A percentile compares a stretch with the other conserved stretches of the same genome.
phyloP scores from a whole-genome alignment of 2,113 vertebrate genomes.

The Pseudorasbora parva region DNA sequence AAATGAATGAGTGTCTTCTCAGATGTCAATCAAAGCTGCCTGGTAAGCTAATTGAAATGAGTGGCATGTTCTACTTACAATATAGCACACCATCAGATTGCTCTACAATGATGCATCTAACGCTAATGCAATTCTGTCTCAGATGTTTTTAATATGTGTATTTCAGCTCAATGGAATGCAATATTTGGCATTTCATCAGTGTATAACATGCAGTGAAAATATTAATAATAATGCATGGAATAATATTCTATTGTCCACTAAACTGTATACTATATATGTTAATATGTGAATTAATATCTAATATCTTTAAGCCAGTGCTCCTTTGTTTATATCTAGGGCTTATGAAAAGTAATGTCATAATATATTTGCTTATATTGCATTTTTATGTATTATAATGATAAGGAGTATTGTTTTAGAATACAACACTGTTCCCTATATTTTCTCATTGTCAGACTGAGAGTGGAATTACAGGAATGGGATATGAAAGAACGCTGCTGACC shows the following conservation, averaged over 20 bases:
- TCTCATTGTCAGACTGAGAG: background rate
- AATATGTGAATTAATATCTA: background rate
- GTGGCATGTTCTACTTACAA: conserved; percentile 36
- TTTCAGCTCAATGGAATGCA: conserved; percentile 11
- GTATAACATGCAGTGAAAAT: background rate
- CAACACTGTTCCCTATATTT: background rate
- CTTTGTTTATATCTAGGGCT: background rate
- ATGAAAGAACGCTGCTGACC: conserved; percentile 3
- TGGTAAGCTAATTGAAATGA: conserved; percentile 36
- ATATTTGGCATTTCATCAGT: background rate
- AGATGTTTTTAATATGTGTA: conserved; percentile 15
- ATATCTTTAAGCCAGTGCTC: background rate
- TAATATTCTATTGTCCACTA: background rate
- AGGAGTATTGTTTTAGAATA: background rate
- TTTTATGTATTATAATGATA: background rate
- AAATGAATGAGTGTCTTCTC: conserved; percentile 33
- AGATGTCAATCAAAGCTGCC: conserved; percentile 27
- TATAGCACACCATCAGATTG: conserved; percentile 35
- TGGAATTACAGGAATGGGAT: conserved; percentile 27
- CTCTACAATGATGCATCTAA: conserved; percentile 33
- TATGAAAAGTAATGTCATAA: background rate
- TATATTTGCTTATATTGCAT: background rate
- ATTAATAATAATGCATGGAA: conserved; percentile 8
- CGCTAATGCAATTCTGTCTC: conserved; percentile 13
- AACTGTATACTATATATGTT: background rate